Evolutionary conservation across 2,888 invertebrate species (phyloP).

Genomic region (Spilarctia lutea): DNA sequence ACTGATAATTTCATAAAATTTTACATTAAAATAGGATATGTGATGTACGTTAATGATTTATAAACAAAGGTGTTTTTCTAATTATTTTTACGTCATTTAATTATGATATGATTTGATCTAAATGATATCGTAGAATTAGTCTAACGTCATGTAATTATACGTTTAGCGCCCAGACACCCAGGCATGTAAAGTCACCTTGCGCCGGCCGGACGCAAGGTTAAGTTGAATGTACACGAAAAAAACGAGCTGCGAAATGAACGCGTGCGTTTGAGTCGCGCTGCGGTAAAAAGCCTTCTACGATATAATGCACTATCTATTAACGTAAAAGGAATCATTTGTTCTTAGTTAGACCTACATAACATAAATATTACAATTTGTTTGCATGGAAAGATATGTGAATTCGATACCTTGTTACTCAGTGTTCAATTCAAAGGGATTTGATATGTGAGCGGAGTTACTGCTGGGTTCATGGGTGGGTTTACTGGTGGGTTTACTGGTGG

Average conservation of each 20-base stretch:
- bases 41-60: slow-evolving; percentile 41
- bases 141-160: slow-evolving; percentile 82
- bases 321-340: slow-evolving; percentile 22
- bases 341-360: slow-evolving; percentile 52
- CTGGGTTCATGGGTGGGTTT: slow-evolving; percentile 26
- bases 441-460: slow-evolving; percentile 31
- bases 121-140: slow-evolving; percentile 76
- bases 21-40: slow-evolving; percentile 64
- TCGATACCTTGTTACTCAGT: slow-evolving; percentile 22
- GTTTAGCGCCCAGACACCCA: slow-evolving; percentile 82
- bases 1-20: slow-evolving; percentile 38
- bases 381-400: slow-evolving; percentile 69
- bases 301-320: slow-evolving; percentile 32
- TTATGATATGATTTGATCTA: slow-evolving; percentile 82
- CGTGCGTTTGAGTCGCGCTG: slow-evolving; percentile 64
- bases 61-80: slow-evolving; percentile 56
- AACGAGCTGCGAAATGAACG: slow-evolving; percentile 69
- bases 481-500: slow-evolving; percentile 30
- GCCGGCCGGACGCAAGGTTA: slow-evolving; percentile 78
- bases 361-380: slow-evolving; percentile 53
- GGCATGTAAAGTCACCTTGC: slow-evolving; percentile 85
- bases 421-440: slow-evolving; percentile 35
- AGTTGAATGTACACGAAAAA: slow-evolving; percentile 83
- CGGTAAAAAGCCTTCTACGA: slow-evolving; percentile 30
- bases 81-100: slow-evolving; percentile 68